These are phyloP conservation scores for Acanthornis magna DNA, from an alignment of 2,797 vertebrate species.

Conservation along the genomic window DNA sequence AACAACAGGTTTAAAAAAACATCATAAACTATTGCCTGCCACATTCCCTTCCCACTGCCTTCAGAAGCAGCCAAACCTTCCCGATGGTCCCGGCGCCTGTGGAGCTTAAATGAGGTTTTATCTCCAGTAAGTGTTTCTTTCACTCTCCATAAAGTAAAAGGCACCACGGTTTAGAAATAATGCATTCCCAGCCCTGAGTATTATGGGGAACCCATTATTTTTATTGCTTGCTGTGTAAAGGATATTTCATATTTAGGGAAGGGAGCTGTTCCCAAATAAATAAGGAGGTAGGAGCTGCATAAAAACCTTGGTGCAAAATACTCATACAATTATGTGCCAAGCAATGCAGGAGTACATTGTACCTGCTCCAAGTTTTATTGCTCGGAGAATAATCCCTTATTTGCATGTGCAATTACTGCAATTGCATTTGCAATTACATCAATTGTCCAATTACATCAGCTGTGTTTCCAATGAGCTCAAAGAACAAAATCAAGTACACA, in stretches of 20 bases:
- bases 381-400: not conserved
- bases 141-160: conserved; percentile 28
- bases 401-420: conserved; percentile 32
- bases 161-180: conserved; percentile 9
- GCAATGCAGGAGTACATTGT: not conserved
- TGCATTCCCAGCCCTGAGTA: not conserved
- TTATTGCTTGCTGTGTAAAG: conserved; percentile 31
- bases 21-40: not conserved
- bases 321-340: not conserved
- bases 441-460: not conserved
- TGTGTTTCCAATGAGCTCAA: not conserved
- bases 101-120: not conserved
- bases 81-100: accelerated
- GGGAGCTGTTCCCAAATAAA: not conserved
- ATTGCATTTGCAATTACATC: not conserved
- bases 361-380: not conserved
- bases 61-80: not conserved
- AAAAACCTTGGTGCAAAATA: not conserved
- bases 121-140: conserved; percentile 21
- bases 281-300: not conserved
- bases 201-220: not conserved
- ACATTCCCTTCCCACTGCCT: accelerated
- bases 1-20: not conserved
- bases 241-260: conserved; percentile 20
- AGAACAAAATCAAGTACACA: not conserved